phyloP scores from a whole-genome alignment of 2,888 invertebrate genomes.

The Cephus pygmeus region DNA sequence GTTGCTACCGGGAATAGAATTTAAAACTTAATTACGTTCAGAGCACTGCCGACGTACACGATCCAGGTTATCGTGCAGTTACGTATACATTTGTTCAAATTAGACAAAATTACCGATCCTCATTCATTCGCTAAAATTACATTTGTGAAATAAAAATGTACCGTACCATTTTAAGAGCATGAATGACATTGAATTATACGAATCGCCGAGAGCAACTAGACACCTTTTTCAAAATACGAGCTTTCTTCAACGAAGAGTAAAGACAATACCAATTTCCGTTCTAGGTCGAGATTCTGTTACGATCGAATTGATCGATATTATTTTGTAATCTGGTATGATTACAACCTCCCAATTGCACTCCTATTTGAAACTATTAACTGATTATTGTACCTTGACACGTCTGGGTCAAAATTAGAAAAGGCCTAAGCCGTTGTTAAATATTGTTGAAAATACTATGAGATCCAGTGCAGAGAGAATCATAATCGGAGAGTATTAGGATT shows the following conservation, averaged over 20 bases:
- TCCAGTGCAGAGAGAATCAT: slow-evolving; percentile 38
- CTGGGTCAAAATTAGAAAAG: slow-evolving; percentile 45
- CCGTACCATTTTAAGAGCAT: background rate
- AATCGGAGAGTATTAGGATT: slow-evolving; percentile 58
- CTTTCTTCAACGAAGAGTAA: slow-evolving; percentile 29
- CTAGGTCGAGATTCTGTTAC: slow-evolving; percentile 22
- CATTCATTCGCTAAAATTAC: background rate
- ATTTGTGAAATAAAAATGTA: background rate
- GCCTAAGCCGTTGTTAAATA: slow-evolving; percentile 62
- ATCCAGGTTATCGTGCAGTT: background rate
- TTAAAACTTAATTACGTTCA: slow-evolving; percentile 3
- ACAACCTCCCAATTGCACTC: slow-evolving; percentile 16
- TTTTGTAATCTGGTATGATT: slow-evolving; percentile 32
- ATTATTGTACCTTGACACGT: slow-evolving; percentile 51
- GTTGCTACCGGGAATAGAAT: slow-evolving; percentile 29
- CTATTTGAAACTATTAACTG: slow-evolving; percentile 27
- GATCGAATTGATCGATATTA: slow-evolving; percentile 4
- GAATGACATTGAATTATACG: background rate
- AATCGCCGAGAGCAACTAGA: background rate
- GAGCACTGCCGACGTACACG: background rate
- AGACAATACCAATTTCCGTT: slow-evolving; percentile 38
- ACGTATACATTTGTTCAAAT: background rate
- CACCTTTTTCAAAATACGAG: slow-evolving; percentile 1
- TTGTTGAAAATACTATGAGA: slow-evolving; percentile 55
- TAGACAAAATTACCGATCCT: background rate